Conservation (phyloP, 2,888 invertebrate species). For the Caenorhabditis macrosperma region DNA sequence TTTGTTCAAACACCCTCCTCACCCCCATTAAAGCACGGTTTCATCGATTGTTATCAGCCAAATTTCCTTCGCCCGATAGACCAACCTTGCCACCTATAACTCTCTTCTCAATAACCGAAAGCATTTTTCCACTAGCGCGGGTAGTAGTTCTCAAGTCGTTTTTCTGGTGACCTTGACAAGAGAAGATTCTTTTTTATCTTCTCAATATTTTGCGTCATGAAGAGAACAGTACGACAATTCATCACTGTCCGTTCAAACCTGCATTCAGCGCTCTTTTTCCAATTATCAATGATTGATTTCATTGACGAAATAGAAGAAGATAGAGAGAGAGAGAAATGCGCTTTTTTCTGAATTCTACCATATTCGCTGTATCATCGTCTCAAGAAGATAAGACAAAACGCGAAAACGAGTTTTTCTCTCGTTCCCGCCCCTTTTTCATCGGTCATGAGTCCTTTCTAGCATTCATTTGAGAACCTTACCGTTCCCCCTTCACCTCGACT, state of each 20-base stretch:
- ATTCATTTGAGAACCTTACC: not conserved
- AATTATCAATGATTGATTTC: conserved; percentile 4
- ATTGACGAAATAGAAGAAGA: too few relatives aligned
- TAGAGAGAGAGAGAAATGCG: not conserved
- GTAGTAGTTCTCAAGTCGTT: too few relatives aligned
- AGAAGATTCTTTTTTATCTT: not conserved
- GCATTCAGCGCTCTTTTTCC: not conserved
- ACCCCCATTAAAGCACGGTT: too few relatives aligned
- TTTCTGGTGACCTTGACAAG: too few relatives aligned
- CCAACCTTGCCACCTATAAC: too few relatives aligned
- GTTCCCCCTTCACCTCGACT: too few relatives aligned
- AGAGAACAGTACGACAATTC: not conserved
- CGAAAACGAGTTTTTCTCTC: conserved; percentile 14
- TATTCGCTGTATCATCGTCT: not conserved
- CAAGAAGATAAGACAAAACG: not conserved
- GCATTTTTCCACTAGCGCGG: too few relatives aligned
- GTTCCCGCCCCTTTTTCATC: not conserved
- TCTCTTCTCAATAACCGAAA: too few relatives aligned
- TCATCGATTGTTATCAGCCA: too few relatives aligned
- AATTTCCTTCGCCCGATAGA: too few relatives aligned
- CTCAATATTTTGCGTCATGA: not conserved
- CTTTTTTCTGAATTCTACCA: not conserved
- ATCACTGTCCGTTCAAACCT: conserved; percentile 3
- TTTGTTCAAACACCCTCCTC: too few relatives aligned
- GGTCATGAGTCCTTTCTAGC: not conserved